phyloP scores from a whole-genome alignment of 53 echinoderm and acorn worm species.

The Paracentrotus lividus region DNA sequence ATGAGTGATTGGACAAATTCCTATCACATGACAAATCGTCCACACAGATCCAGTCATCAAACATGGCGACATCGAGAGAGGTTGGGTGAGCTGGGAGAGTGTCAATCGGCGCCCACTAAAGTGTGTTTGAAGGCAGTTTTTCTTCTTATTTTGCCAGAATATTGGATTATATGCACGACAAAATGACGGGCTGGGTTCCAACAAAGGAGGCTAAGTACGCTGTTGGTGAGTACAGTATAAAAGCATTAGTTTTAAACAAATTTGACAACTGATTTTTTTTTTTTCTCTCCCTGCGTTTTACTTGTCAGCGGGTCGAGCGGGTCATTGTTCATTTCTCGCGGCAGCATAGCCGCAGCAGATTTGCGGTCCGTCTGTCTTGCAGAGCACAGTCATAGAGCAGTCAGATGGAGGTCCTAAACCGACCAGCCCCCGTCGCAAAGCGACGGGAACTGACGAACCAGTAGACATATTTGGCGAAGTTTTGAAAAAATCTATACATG shows the following conservation, averaged over 20 bases:
- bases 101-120: not conserved
- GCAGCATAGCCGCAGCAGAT: not conserved
- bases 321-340: not conserved
- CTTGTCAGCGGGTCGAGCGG: not conserved
- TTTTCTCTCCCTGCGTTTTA: not conserved
- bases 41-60: not conserved
- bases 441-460: too few species aligned
- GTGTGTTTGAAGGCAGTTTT: not conserved
- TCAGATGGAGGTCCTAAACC: too few species aligned
- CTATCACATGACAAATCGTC: slow-evolving; percentile 40
- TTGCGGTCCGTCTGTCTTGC: not conserved
- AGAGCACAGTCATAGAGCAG: too few species aligned
- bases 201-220: slow-evolving; percentile 81
- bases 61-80: slow-evolving; percentile 51
- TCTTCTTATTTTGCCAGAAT: not conserved
- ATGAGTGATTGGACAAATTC: slow-evolving; percentile 63
- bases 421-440: too few species aligned
- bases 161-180: slow-evolving; percentile 15
- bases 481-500: too few species aligned
- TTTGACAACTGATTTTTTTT: not conserved
- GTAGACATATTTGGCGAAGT: too few species aligned
- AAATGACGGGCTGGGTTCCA: slow-evolving; percentile 90
- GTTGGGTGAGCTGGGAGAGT: slow-evolving; percentile 21
- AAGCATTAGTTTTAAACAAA: not conserved
- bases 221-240: slow-evolving; percentile 75